Evolutionary conservation across 2,888 invertebrate genomes (phyloP).

Genomic region (Nasonia oneida): DNA sequence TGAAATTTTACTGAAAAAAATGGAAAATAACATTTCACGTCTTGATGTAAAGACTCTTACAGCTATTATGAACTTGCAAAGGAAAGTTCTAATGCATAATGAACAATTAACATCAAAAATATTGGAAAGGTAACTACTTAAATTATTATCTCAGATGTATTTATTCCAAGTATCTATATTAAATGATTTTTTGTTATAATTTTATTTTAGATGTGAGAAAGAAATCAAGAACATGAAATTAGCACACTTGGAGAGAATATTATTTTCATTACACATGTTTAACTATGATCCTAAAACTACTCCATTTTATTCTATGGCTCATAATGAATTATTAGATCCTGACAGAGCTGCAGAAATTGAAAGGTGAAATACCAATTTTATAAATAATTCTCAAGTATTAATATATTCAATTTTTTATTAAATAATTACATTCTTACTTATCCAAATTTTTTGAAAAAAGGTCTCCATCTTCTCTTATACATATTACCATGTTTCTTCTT

Average conservation of each 20-base stretch:
- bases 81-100: slow-evolving; percentile 14
- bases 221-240: slow-evolving; percentile 81
- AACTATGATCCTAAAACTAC: slow-evolving; percentile 80
- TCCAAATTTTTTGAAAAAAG: slow-evolving; percentile 1
- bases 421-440: background rate
- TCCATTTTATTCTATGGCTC: slow-evolving; percentile 79
- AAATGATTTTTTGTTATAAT: background rate
- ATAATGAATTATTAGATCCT: slow-evolving; percentile 81
- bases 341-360: slow-evolving; percentile 81
- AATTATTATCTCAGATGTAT: background rate
- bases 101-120: slow-evolving; percentile 27
- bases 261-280: slow-evolving; percentile 83
- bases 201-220: slow-evolving; percentile 76
- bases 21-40: slow-evolving; percentile 33
- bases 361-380: slow-evolving; percentile 65
- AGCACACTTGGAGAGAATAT: slow-evolving; percentile 88
- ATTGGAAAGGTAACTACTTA: slow-evolving; percentile 34
- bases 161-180: background rate
- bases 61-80: background rate
- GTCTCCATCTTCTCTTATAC: slow-evolving; percentile 34
- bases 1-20: slow-evolving; percentile 9
- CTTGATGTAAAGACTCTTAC: background rate
- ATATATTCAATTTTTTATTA: background rate
- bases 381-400: background rate
- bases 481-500: slow-evolving; percentile 61